Conservation (phyloP, 2,113 vertebrate species). For the Haemorhous mexicanus region DNA sequence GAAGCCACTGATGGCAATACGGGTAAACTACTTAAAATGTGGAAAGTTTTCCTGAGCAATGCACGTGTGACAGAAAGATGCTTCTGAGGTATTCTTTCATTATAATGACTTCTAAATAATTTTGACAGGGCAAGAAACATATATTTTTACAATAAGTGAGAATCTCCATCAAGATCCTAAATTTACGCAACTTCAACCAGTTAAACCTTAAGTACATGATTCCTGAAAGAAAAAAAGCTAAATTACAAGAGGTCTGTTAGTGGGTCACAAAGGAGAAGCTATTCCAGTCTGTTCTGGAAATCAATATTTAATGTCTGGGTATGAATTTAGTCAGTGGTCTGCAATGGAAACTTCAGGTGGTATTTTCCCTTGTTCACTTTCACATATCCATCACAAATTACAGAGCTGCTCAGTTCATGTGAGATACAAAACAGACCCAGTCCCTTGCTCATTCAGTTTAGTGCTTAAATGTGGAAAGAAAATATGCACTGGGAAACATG, state of each 20-base stretch:
- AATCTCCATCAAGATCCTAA: background rate
- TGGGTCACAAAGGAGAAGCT: background rate
- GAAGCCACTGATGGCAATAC: background rate
- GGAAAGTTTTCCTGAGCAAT: background rate
- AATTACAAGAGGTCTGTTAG: background rate
- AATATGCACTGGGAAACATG: background rate
- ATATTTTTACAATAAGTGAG: background rate
- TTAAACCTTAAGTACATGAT: background rate
- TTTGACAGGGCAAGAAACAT: background rate
- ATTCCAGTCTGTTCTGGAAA: background rate
- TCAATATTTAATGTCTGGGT: background rate
- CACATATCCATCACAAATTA: background rate
- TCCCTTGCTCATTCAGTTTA: background rate
- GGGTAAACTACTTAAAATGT: background rate
- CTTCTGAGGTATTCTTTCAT: background rate
- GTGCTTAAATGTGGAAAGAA: constrained; percentile 7
- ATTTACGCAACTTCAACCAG: background rate
- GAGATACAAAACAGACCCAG: background rate
- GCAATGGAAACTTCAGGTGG: background rate
- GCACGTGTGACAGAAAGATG: background rate
- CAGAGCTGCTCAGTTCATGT: background rate
- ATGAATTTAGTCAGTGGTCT: background rate
- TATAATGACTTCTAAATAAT: background rate
- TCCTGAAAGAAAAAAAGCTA: background rate
- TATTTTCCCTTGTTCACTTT: background rate